Evolutionary conservation across 2,113 vertebrate species (phyloP).

Genomic region (Myotis brandtii): DNA sequence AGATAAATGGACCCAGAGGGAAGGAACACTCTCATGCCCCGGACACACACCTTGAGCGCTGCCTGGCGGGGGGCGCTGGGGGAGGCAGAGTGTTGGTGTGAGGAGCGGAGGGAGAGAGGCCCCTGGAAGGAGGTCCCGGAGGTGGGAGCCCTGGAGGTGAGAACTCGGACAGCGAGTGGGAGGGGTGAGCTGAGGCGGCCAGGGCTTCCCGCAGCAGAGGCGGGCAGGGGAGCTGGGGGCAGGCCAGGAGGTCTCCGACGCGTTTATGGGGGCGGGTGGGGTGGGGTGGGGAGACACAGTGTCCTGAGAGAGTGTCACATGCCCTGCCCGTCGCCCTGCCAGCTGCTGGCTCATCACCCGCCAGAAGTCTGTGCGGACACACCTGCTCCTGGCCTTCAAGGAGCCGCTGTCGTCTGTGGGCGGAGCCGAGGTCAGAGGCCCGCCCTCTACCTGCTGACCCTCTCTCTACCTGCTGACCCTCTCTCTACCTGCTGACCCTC

Average conservation of each 20-base stretch:
- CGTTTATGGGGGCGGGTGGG: no score
- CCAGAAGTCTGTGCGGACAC: fast-evolving
- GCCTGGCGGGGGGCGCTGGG: fast-evolving
- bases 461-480: no score
- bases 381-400: background rate
- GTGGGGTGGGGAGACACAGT: background rate
- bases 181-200: fast-evolving
- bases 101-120: background rate
- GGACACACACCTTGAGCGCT: fast-evolving
- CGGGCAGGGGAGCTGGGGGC: fast-evolving
- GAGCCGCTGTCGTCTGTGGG: background rate
- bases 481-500: no score
- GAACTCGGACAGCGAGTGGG: fast-evolving
- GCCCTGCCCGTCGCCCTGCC: fast-evolving
- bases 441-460: no score
- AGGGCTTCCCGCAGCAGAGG: fast-evolving
- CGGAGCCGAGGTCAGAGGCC: no score
- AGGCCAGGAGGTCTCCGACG: no score
- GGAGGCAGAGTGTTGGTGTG: fast-evolving
- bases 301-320: fast-evolving
- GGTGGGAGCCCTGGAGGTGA: no score
- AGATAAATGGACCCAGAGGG: background rate
- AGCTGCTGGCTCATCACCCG: fast-evolving
- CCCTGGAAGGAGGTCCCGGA: no score
- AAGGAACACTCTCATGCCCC: fast-evolving